phyloP scores from a whole-genome alignment of 1,140 invertebrate species.

The Tetragonula clypearis region DNA sequence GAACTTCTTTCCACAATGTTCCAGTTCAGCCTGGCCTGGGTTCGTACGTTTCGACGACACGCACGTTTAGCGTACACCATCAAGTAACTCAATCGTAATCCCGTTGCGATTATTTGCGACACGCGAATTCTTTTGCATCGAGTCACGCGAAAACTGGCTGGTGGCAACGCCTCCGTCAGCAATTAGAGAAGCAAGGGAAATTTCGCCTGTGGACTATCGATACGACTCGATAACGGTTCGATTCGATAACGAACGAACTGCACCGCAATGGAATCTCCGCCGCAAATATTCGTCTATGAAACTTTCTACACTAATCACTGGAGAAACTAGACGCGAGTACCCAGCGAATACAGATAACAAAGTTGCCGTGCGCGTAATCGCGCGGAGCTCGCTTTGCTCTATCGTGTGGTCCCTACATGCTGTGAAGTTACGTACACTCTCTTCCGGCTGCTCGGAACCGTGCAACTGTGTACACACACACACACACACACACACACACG shows the following conservation, averaged over 20 bases:
- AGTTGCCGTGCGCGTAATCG: conserved; percentile 61
- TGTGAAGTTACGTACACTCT: conserved; percentile 38
- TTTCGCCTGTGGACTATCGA: not conserved
- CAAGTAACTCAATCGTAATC: conserved; percentile 22
- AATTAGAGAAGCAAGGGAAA: not conserved
- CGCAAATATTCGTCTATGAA: conserved; percentile 29
- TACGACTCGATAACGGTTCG: not conserved
- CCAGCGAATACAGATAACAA: conserved; percentile 52
- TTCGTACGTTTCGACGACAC: too few species aligned
- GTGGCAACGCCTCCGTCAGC: too few species aligned
- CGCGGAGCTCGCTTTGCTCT: not conserved
- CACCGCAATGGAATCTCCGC: not conserved
- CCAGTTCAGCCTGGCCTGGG: not conserved
- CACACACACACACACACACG: too few species aligned
- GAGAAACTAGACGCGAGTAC: not conserved
- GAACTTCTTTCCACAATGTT: not conserved
- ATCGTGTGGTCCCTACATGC: conserved; percentile 29
- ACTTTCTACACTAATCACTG: conserved; percentile 38
- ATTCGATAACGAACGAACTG: not conserved
- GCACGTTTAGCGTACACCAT: not conserved
- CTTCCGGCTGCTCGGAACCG: not conserved
- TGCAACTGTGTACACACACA: not conserved
- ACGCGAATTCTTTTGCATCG: not conserved
- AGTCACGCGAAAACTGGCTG: conserved; percentile 18
- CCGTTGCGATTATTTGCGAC: conserved; percentile 16